phyloP scores from a whole-genome alignment of 2,113 vertebrate genomes.

The Callocephalon fimbriatum region DNA sequence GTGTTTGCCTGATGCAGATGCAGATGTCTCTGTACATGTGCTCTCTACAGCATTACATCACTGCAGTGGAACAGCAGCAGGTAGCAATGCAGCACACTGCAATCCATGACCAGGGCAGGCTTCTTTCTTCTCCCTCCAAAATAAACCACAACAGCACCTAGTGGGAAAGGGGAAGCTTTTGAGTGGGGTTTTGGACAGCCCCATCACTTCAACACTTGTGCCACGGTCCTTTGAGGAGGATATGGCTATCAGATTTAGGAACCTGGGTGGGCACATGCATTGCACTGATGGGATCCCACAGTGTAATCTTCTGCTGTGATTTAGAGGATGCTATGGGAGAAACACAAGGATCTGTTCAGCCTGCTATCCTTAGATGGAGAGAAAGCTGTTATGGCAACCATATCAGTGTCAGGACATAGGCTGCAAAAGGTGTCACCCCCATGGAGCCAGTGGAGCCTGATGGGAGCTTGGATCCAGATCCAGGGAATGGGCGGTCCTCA shows the following conservation, averaged over 20 bases:
- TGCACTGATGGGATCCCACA: neutral
- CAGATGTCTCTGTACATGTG: neutral
- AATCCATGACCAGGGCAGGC: neutral
- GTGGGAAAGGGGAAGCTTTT: neutral
- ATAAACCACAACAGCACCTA: neutral
- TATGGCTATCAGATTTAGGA: neutral
- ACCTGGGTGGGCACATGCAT: fast-evolving
- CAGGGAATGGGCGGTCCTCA: neutral
- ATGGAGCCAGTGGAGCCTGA: neutral
- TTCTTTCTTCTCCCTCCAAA: neutral
- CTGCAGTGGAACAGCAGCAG: neutral
- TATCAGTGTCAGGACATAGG: fast-evolving
- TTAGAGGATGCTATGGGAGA: neutral
- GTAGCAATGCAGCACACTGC: conserved; percentile 3
- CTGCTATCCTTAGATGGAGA: neutral
- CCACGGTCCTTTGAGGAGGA: fast-evolving
- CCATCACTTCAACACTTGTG: fast-evolving
- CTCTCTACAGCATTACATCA: neutral
- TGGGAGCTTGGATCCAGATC: neutral
- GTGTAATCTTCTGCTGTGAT: neutral
- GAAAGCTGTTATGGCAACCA: neutral
- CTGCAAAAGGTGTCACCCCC: neutral
- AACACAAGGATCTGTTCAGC: fast-evolving
- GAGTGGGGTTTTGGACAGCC: neutral
- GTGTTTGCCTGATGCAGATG: neutral